Percentiles rank a stretch among this genome's conserved stretches.
Conservation (phyloP, 2,888 invertebrate genomes). For the Amiota minor region DNA sequence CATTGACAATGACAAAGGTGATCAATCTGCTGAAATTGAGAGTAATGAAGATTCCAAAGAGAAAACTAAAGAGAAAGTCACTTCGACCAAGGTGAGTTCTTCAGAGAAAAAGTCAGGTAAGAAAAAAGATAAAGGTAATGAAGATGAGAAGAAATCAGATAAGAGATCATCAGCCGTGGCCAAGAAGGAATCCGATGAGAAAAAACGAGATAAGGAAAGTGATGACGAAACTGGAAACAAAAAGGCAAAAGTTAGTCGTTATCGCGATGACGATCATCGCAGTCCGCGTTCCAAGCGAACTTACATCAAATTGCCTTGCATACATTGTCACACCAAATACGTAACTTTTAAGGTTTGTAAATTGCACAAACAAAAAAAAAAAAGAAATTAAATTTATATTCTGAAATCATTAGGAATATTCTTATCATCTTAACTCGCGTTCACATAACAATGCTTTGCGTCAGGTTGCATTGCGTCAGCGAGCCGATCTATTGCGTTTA, state of each 20-base stretch:
- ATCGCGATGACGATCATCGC: slow-evolving; percentile 61
- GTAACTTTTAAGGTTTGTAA: slow-evolving; percentile 80
- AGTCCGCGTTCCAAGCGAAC: slow-evolving; percentile 57
- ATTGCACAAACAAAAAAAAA: not conserved
- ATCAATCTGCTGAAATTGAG: slow-evolving; percentile 31
- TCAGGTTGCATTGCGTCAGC: slow-evolving; percentile 82
- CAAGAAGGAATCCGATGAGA: slow-evolving; percentile 62
- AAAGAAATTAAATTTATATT: not conserved
- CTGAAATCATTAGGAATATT: slow-evolving; percentile 77
- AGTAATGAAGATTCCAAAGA: slow-evolving; percentile 45
- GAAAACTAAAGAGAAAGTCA: slow-evolving; percentile 55
- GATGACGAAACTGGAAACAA: slow-evolving; percentile 61
- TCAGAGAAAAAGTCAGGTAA: slow-evolving; percentile 67
- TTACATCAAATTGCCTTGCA: slow-evolving; percentile 83
- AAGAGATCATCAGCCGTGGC: slow-evolving; percentile 49
- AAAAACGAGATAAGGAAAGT: slow-evolving; percentile 69
- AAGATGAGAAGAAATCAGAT: slow-evolving; percentile 62
- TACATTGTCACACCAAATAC: slow-evolving; percentile 84
- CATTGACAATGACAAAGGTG: not conserved
- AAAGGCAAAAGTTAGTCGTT: slow-evolving; percentile 50
- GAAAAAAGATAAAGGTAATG: slow-evolving; percentile 71
- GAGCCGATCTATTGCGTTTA: slow-evolving; percentile 83
- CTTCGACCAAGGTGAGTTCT: slow-evolving; percentile 44
- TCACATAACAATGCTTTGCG: slow-evolving; percentile 84
- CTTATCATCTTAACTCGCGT: slow-evolving; percentile 81